Conservation (phyloP, 2,888 invertebrate species). For the Glaucopsyche alexis region DNA sequence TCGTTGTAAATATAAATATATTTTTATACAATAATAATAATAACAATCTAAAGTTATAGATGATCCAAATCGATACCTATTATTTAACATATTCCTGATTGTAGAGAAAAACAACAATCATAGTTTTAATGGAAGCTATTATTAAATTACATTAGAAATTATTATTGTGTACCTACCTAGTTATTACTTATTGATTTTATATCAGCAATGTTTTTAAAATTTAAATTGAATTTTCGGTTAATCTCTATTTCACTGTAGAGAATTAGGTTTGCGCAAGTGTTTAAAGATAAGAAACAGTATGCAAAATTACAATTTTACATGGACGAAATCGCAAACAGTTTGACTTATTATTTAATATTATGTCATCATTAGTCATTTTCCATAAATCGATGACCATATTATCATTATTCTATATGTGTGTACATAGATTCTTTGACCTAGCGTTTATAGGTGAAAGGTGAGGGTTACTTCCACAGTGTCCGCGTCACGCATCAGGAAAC, state of each 20-base stretch:
- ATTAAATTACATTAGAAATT: no score
- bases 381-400: neutral
- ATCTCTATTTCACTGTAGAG: neutral
- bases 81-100: no score
- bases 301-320: neutral
- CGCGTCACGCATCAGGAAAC: neutral
- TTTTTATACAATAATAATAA: slow-evolving; percentile 46
- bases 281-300: neutral
- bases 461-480: neutral
- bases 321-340: neutral
- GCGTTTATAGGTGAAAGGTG: neutral
- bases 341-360: neutral
- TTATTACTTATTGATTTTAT: no score
- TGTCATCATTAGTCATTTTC: slow-evolving; percentile 7
- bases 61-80: neutral
- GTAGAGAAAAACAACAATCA: no score
- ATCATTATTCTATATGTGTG: neutral
- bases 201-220: neutral
- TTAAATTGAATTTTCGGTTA: neutral
- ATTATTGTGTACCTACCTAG: no score
- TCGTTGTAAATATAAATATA: slow-evolving; percentile 57
- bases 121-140: no score
- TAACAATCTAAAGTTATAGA: neutral
- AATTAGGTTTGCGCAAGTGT: neutral
- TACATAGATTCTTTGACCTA: neutral